Percentiles rank a stretch among this genome's conserved stretches.
These are phyloP conservation scores for Sinocyclocheilus anophthalmus DNA, from an alignment of 2,113 vertebrate genomes.

Conservation along the genomic window DNA sequence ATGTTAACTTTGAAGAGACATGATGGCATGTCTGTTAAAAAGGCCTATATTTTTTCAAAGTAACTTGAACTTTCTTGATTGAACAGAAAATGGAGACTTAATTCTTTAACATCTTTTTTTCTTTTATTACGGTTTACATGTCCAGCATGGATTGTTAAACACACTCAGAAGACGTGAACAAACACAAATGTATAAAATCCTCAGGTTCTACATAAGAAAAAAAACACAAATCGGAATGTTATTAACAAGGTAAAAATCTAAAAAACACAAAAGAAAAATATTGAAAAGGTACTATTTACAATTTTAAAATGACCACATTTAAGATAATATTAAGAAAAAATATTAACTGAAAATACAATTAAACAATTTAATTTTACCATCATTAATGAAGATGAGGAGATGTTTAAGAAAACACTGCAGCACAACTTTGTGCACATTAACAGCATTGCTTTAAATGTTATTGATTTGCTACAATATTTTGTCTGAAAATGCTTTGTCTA, in stretches of 20 bases:
- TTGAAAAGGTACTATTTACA: constrained; percentile 59
- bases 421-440: constrained; percentile 46
- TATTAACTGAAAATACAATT: constrained; percentile 50
- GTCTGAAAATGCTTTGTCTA: constrained; percentile 44
- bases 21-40: neutral
- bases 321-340: constrained; percentile 54
- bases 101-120: constrained; percentile 1
- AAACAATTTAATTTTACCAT: constrained; percentile 52
- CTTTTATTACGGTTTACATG: constrained; percentile 79
- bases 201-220: constrained; percentile 70
- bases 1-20: neutral
- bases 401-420: constrained; percentile 58
- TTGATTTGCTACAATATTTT: constrained; percentile 48
- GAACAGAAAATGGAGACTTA: neutral
- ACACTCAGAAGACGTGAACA: constrained; percentile 78
- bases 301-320: constrained; percentile 59
- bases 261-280: constrained; percentile 49
- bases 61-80: neutral
- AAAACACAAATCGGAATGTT: constrained; percentile 76
- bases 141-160: constrained; percentile 82
- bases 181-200: constrained; percentile 79
- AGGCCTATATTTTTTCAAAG: neutral
- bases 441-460: constrained; percentile 45
- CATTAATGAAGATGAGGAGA: constrained; percentile 46
- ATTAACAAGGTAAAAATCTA: constrained; percentile 66